Evolutionary conservation across 1,140 invertebrate species (phyloP).

Genomic region (Myzus persicae): DNA sequence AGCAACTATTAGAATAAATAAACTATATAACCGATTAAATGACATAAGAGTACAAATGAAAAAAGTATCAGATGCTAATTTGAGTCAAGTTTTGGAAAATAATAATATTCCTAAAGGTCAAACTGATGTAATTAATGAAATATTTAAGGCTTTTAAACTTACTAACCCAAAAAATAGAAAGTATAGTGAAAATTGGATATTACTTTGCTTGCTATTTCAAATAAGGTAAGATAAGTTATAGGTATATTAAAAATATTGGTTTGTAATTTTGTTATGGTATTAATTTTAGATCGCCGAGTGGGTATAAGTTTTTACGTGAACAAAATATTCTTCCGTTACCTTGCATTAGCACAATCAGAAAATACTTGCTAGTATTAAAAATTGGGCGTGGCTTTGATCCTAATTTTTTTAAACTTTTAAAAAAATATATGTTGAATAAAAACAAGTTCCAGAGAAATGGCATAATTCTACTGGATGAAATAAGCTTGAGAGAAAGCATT

Average conservation of each 20-base stretch:
- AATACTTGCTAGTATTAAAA: neutral
- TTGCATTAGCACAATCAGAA: neutral
- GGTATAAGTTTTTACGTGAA: neutral
- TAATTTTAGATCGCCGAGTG: neutral
- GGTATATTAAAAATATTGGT: neutral
- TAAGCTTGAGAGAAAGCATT: neutral
- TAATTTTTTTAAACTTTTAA: neutral
- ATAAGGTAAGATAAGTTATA: neutral
- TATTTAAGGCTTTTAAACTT: neutral
- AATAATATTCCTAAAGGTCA: neutral
- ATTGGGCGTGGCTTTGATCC: neutral
- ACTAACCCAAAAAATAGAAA: neutral
- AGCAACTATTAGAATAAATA: neutral
- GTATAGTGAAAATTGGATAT: conserved; percentile 14
- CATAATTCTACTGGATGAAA: neutral
- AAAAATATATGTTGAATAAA: neutral
- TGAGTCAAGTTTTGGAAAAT: neutral
- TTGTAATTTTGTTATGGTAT: neutral
- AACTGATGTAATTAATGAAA: neutral
- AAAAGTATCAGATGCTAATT: neutral
- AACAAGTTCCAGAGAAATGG: neutral
- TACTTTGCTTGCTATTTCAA: neutral
- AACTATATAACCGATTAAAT: neutral
- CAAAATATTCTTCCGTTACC: neutral
- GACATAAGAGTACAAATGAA: neutral